These are phyloP conservation scores for Clostera curtula DNA, from an alignment of 2,888 invertebrate species.

Conservation along the genomic window DNA sequence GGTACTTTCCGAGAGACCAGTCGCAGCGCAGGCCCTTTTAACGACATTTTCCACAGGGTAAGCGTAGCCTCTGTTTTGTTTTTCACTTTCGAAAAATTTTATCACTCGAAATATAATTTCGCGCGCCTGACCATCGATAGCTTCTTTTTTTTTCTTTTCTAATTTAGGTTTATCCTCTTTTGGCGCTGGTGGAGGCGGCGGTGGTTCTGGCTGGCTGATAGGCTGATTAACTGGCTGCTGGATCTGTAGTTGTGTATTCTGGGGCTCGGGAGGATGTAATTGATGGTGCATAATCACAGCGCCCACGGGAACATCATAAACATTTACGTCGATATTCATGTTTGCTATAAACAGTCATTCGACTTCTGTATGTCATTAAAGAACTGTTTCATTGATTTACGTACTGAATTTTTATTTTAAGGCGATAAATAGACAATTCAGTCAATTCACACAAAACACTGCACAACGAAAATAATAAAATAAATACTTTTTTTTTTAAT, in stretches of 20 bases:
- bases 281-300: conserved; percentile 19
- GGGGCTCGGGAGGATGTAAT: conserved; percentile 23
- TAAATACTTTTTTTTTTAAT: too few relatives aligned
- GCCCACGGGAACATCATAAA: conserved; percentile 32
- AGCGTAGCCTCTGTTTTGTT: conserved; percentile 62
- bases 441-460: too few relatives aligned
- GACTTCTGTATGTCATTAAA: too few relatives aligned
- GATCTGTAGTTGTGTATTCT: too few relatives aligned
- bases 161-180: conserved; percentile 38
- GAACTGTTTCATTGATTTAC: too few relatives aligned
- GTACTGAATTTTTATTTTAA: too few relatives aligned
- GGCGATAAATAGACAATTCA: too few relatives aligned
- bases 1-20: conserved; percentile 61
- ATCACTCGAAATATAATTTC: conserved; percentile 65
- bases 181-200: conserved; percentile 15
- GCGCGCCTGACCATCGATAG: conserved; percentile 62
- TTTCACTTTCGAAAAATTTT: conserved; percentile 67
- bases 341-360: conserved; percentile 12
- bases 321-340: conserved; percentile 39
- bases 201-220: conserved; percentile 21
- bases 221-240: too few relatives aligned
- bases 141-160: conserved; percentile 62
- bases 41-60: conserved; percentile 66
- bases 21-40: conserved; percentile 61
- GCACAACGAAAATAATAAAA: too few relatives aligned